Evolutionary conservation across 2,797 vertebrate species (phyloP).

Genomic region (Sylvilagus floridanus): DNA sequence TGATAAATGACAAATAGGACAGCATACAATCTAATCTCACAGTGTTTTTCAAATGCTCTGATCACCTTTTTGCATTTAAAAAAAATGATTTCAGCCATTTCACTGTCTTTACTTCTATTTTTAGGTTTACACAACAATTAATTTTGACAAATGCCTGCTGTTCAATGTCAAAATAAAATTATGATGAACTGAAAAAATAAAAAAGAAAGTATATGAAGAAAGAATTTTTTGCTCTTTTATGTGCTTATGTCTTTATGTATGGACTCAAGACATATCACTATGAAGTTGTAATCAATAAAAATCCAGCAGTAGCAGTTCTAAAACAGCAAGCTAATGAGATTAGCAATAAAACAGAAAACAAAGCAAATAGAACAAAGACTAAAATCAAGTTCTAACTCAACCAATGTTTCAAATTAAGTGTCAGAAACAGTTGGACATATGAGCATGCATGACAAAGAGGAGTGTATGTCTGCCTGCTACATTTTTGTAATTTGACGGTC

Average conservation of each 20-base stretch:
- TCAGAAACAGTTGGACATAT: not conserved
- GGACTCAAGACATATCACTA: not conserved
- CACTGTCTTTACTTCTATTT: slow-evolving; percentile 4
- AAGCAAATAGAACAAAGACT: not conserved
- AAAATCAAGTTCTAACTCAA: slow-evolving; percentile 47
- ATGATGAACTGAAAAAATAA: slow-evolving; percentile 32
- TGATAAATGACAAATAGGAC: not conserved
- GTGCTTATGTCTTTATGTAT: slow-evolving; percentile 26
- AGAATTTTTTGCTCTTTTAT: slow-evolving; percentile 13
- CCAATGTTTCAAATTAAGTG: slow-evolving; percentile 40
- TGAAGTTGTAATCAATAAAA: slow-evolving; percentile 70
- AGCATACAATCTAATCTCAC: not conserved
- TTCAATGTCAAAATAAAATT: slow-evolving; percentile 59
- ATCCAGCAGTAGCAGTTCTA: not conserved
- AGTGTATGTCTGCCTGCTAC: not conserved
- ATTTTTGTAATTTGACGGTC: not conserved
- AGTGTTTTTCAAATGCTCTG: not conserved
- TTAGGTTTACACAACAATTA: not conserved
- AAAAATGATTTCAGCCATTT: slow-evolving; percentile 37
- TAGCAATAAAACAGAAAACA: slow-evolving; percentile 21
- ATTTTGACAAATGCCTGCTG: slow-evolving; percentile 44
- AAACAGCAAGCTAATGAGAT: slow-evolving; percentile 43
- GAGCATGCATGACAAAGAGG: not conserved
- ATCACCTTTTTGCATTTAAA: not conserved
- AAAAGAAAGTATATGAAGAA: not conserved